Base-by-base conservation (phyloP, 2,113 vertebrate species). In the Pyxicephalus adspersus region DNA sequence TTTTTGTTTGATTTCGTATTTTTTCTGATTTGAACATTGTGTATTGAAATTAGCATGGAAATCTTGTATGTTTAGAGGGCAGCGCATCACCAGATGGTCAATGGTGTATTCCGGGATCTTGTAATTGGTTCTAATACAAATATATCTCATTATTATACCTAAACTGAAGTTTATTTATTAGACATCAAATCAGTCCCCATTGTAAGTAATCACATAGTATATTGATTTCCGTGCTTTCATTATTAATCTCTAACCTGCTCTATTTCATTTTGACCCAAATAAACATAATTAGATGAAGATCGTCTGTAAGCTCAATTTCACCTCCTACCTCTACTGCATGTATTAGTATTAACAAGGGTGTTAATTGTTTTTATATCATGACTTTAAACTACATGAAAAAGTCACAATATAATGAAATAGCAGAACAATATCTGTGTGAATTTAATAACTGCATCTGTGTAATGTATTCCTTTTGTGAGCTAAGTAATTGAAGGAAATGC, bases 151-250 rank as follows among this genome's bases (percentile, higher is more conserved):
- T 90, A 92, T 92, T 91, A 88, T 38, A 84, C 80, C 86, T 88
- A 83, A 90, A 90, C 92, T 91, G 91, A 90, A 91, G 91, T 90
- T 89, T 88, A 87, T 91, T 91, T 92, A 91, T 87, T 89, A 89
- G 87, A 87, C 88, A 89, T 91, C 90, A 90, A 91, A 87, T 90
- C 87, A 86, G 85, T 87, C 89, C 87, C 87, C 85, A 88, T 89
- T 90, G 90, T 89, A 89, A 90, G 86, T 88, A 92, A 88, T 91
- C 91, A 92, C 83, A 90, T 89, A 85, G 87, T 88, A 90, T 93
- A 93, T 91, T 92, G 91, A 93, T 94, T 92, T 92, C 90, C 87
- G 85, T 86, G 83, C 9, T 9, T 84, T 86, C 88, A 89, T 91
- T 89, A 90, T 89, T 92, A 87, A 87, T 92, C 89, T 85, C 86